Evolutionary conservation across 2,888 invertebrate genomes (phyloP), one percentile per base, ranked within the genome.

Genomic region (Ormyrus thymus): DNA sequence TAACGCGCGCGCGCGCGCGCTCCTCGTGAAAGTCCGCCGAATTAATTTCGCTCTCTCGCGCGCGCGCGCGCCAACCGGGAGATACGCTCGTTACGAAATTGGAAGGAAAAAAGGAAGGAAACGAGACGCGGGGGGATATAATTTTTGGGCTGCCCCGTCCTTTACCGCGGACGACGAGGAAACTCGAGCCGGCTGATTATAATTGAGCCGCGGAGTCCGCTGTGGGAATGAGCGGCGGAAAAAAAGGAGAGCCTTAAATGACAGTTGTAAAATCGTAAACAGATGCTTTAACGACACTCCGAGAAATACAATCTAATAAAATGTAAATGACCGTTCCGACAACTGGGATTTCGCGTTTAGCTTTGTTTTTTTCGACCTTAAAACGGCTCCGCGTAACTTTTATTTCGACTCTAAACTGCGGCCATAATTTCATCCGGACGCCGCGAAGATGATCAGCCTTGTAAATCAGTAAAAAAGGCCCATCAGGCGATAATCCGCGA

Each of bases 211-310:
- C 15, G 46, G 29, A 29, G 29, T 29, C 29, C 56, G 50, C 9
- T 66, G 45, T 53, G 58, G 68, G 78, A 58, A 74, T 61, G 58
- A 71, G 58, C 43, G 43, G 66, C 69, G 62, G 10, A 70, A 64
- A 58, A 58, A 56, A 3, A 1, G 62, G n/a, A 29, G 29, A 15
- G 43, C 70, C 56, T 64, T 15, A 68, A 78, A 79, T 70, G 70
- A 66, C 71, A 65, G 62, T 61, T 76, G 61, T 72, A 68, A 72
- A 72, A 76, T 72, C 68, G 76, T 79, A 79, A 79, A 76, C 71
- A 71, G 29, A 68, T 66, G 66, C 56, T 76, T 76, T 76, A 79
- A 79, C 61, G 71, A 68, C 43, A 70, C 71, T 76, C 75, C 68
- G 72, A 45, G 68, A 45, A 61, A 15, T 56, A 53, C 75, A 68